Conservation (phyloP, 1,140 invertebrate genomes). For the Zaprionus tsacasi region DNA sequence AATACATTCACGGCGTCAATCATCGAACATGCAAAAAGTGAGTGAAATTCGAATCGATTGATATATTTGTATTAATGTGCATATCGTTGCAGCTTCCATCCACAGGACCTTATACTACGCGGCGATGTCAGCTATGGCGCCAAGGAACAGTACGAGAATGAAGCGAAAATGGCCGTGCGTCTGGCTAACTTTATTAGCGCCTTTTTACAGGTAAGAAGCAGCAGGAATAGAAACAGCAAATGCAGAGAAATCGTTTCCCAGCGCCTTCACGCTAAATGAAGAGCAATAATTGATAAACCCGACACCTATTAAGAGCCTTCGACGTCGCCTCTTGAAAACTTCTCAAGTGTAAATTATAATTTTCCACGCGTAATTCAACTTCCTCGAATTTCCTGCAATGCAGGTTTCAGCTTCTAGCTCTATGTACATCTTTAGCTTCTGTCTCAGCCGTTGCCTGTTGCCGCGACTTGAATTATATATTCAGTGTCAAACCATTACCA, state of each 20-base stretch:
- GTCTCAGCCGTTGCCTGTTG: slow-evolving; percentile 45
- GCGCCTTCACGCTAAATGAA: slow-evolving; percentile 75
- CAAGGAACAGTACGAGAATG: slow-evolving; percentile 95
- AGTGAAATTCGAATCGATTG: slow-evolving; percentile 16
- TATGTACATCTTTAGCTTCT: background rate
- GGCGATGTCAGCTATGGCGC: slow-evolving; percentile 95
- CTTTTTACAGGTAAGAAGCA: slow-evolving; percentile 91
- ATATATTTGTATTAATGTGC: slow-evolving; percentile 8
- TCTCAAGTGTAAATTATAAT: slow-evolving; percentile 84
- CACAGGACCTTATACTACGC: slow-evolving; percentile 90
- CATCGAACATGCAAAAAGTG: slow-evolving; percentile 88
- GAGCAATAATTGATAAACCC: slow-evolving; percentile 81
- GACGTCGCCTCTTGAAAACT: slow-evolving; percentile 77
- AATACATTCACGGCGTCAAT: slow-evolving; percentile 91
- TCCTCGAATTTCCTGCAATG: slow-evolving; percentile 82
- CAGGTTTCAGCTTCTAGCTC: slow-evolving; percentile 57
- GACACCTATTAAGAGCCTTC: slow-evolving; percentile 81
- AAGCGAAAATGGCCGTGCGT: slow-evolving; percentile 97
- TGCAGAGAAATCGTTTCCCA: slow-evolving; percentile 46
- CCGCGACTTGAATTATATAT: slow-evolving; percentile 84
- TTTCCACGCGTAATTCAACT: slow-evolving; percentile 84
- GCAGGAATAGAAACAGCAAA: background rate
- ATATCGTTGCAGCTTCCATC: slow-evolving; percentile 86
- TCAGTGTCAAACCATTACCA: slow-evolving; percentile 84
- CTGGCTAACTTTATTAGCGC: slow-evolving; percentile 97